phyloP scores from a whole-genome alignment of 2,797 vertebrate genomes.

The Halcyon badia region DNA sequence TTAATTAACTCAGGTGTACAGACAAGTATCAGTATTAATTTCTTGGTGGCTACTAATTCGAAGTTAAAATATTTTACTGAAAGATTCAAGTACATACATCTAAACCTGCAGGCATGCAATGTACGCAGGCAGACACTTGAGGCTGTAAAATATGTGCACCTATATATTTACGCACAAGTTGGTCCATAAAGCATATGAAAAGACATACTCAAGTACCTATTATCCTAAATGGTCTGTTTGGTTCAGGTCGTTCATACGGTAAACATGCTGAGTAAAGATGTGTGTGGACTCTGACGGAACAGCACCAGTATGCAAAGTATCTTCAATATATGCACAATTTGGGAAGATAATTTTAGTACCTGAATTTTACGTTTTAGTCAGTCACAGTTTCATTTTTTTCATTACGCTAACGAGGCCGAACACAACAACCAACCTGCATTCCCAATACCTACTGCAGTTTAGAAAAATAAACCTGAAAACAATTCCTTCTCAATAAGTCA shows the following conservation, averaged over 20 bases:
- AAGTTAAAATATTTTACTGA: neutral
- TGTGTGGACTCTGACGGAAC: neutral
- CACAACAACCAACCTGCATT: neutral
- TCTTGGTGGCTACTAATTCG: neutral
- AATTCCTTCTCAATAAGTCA: neutral
- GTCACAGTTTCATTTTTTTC: neutral
- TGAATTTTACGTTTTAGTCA: neutral
- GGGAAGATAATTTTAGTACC: neutral
- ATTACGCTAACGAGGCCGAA: neutral
- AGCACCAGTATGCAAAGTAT: neutral
- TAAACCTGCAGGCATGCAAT: neutral
- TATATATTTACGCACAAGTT: neutral
- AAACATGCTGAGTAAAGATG: neutral
- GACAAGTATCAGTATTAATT: neutral
- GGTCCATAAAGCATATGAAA: neutral
- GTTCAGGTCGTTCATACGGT: neutral
- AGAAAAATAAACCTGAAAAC: neutral
- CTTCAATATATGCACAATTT: neutral
- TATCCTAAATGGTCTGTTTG: neutral
- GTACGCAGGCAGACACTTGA: neutral
- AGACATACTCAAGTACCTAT: neutral
- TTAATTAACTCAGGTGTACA: neutral
- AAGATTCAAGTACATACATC: neutral
- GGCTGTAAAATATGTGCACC: rapidly evolving
- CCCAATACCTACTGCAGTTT: neutral